Evolutionary conservation across 2,888 invertebrate genomes (phyloP).

Genomic region (Leptura quadrifasciata): DNA sequence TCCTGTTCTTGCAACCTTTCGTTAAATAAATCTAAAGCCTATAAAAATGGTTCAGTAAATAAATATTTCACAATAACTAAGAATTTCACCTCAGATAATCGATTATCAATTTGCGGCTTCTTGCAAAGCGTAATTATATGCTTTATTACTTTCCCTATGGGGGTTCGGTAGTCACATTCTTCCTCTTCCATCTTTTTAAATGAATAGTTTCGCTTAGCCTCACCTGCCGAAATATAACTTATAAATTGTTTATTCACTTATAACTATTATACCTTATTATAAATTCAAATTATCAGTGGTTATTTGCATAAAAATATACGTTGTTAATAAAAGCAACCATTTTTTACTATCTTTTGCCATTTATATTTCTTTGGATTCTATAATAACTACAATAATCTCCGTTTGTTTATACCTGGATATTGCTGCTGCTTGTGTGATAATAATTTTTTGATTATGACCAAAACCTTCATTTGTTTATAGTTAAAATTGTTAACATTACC

Average conservation of each 20-base stretch:
- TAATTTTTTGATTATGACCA: neutral
- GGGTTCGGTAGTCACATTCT: conserved; percentile 51
- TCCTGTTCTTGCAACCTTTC: conserved; percentile 73
- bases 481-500: neutral
- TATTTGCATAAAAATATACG: neutral
- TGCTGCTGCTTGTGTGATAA: no score
- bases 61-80: conserved; percentile 19
- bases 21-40: conserved; percentile 79
- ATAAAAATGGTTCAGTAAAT: conserved; percentile 44
- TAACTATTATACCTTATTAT: no score
- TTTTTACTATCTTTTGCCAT: conserved; percentile 42
- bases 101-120: conserved; percentile 67
- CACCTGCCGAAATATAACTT: neutral
- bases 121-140: conserved; percentile 64
- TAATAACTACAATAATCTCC: no score
- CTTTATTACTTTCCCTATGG: conserved; percentile 63
- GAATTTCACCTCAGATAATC: conserved; percentile 64
- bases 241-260: neutral
- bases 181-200: conserved; percentile 52
- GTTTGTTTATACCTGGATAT: no score
- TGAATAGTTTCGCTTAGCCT: conserved; percentile 9
- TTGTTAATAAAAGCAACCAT: conserved; percentile 20
- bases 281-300: no score
- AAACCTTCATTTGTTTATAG: neutral
- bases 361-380: conserved; percentile 39